A percentile compares a stretch with the other conserved stretches of the same genome.
Conservation (phyloP, 2,888 invertebrate genomes). For the Lamproptera curius region DNA sequence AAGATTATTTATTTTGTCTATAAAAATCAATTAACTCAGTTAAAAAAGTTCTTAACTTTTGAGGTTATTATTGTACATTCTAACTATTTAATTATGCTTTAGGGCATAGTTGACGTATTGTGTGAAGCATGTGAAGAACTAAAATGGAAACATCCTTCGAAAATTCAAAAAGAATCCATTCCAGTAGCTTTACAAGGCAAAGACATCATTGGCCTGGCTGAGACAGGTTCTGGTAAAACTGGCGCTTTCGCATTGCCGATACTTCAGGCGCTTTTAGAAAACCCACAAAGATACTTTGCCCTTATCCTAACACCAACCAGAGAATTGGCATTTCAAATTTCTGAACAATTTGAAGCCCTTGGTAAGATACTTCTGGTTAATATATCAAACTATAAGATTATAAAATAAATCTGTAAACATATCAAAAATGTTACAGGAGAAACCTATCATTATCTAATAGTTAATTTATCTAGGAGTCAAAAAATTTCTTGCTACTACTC, state of each 20-base stretch:
- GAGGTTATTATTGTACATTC: too few species aligned
- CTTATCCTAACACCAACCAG: conserved; percentile 96
- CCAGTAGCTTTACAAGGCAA: conserved; percentile 93
- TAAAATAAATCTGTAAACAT: too few species aligned
- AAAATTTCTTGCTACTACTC: too few species aligned
- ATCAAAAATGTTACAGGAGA: too few species aligned
- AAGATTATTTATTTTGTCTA: too few species aligned
- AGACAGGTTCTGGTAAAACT: conserved; percentile 97
- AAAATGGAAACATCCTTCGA: conserved; percentile 96
- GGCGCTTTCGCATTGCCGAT: conserved; percentile 98
- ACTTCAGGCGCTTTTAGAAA: conserved; percentile 91
- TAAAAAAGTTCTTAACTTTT: too few species aligned
- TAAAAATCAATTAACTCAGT: too few species aligned
- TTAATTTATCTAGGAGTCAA: too few species aligned
- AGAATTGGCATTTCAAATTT: conserved; percentile 98
- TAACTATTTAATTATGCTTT: conserved; percentile 29
- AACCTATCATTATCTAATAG: too few species aligned
- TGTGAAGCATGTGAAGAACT: conserved; percentile 94
- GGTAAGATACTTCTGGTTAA: too few species aligned
- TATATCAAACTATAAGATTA: too few species aligned
- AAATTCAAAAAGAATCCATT: conserved; percentile 96
- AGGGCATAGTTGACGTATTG: conserved; percentile 94
- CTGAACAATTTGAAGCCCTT: conserved; percentile 98
- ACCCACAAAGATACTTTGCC: conserved; percentile 96
- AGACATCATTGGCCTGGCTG: conserved; percentile 81